Evolutionary conservation across 2,888 invertebrate genomes (phyloP), one percentile per base, ranked within the genome.

Genomic region (Andrena chrysosceles): DNA sequence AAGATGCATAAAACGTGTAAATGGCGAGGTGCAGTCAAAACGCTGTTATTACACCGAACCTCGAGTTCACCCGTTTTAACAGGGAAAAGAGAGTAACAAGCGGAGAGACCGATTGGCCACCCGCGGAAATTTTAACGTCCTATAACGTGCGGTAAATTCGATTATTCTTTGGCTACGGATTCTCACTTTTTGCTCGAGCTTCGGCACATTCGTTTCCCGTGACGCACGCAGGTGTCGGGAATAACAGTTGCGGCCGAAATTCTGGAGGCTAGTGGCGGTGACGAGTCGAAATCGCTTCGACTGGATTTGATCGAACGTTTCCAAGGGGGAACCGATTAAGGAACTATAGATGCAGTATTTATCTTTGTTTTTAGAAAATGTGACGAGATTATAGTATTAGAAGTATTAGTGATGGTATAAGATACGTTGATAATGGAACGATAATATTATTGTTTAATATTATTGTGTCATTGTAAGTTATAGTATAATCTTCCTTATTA

Each of bases 111-210:
- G 84, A 82, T 85, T 73, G 87, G 77, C 62, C 56, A 77, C 48
- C 80, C 70, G 80, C 77, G 80, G 68, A 85, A 87, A 86, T 85
- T 88, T 85, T 77, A 83, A 81, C 85, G 85, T 75, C 70, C 85
- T 83, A 83, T 86, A 83, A 86, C 87, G 71, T 84, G 85, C 77
- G 85, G 87, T 86, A 85, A 87, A 87, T 86, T 87, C 86, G 86
- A 87, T 87, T 87, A 86, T 86, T 81, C 80, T 81, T 80, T 26
- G 83, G 81, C 83, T 75, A 70, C 83, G 86, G 66, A 81, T 86
- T 87, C 86, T 78, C 87, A 87, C 86, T 87, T 87, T 87, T 87
- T 86, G 71, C 79, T 81, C 81, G 73, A 35, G 80, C 56, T 42
- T 80, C 77, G 80, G 72, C 33, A 74, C 72, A 70, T 73, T 72